These are phyloP conservation scores for Varanus komodoensis DNA, from an alignment of 2,113 vertebrate genomes.

Conservation along the genomic window DNA sequence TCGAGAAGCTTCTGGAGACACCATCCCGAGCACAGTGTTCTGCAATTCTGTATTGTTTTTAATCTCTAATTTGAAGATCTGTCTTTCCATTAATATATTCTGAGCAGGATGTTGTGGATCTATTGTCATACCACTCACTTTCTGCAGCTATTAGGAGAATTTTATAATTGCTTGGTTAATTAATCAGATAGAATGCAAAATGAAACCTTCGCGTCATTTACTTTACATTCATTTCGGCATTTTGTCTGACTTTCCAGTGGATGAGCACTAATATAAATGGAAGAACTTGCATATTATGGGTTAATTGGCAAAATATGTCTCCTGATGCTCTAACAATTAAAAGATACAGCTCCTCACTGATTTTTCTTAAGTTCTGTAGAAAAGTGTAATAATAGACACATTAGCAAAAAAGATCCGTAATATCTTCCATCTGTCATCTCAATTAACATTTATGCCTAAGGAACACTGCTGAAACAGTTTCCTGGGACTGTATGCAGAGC, in stretches of 20 bases:
- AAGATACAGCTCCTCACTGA: not conserved
- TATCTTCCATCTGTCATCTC: not conserved
- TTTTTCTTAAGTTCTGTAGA: not conserved
- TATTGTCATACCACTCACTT: not conserved
- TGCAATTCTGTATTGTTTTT: not conserved
- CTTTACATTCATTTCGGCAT: not conserved
- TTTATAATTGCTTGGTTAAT: not conserved
- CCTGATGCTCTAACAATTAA: not conserved
- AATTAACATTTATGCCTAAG: not conserved
- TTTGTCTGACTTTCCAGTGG: not conserved
- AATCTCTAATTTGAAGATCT: not conserved
- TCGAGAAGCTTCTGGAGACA: too few species aligned
- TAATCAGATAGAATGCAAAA: not conserved
- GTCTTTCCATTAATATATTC: not conserved
- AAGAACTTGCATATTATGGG: not conserved
- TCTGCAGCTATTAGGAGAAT: not conserved
- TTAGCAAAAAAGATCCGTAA: not conserved
- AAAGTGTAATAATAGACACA: not conserved
- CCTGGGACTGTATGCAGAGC: not conserved
- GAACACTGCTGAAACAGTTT: not conserved
- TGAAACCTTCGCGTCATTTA: not conserved
- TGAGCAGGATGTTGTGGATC: not conserved
- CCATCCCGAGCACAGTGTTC: not conserved
- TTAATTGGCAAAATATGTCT: not conserved
- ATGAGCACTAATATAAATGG: not conserved